Percentiles rank a stretch among this genome's conserved stretches.
Conservation (phyloP, 2,888 invertebrate genomes). For the Eristalis intricaria region DNA sequence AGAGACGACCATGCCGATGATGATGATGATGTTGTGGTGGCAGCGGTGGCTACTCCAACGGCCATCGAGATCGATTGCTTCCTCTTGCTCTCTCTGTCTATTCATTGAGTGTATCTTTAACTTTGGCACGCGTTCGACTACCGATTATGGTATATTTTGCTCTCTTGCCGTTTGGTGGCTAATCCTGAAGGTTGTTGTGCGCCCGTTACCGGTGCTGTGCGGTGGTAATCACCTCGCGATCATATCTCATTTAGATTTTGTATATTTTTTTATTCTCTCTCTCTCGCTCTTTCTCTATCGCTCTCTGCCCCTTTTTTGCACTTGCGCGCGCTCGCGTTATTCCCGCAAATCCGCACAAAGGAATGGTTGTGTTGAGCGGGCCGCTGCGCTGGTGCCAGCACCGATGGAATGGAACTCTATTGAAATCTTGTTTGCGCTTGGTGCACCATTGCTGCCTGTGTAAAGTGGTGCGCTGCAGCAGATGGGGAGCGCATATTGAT, state of each 20-base stretch:
- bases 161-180: constrained; percentile 23
- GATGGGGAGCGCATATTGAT: constrained; percentile 44
- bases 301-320: neutral
- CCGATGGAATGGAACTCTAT: constrained; percentile 6
- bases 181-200: constrained; percentile 54
- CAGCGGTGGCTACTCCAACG: neutral
- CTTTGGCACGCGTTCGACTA: constrained; percentile 61
- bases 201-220: constrained; percentile 12
- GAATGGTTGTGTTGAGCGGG: neutral
- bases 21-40: constrained; percentile 5
- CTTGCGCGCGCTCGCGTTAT: neutral
- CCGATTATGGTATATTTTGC: constrained; percentile 56
- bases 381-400: neutral
- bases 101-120: neutral
- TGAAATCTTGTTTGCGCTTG: constrained; percentile 36
- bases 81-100: constrained; percentile 13
- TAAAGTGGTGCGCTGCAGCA: constrained; percentile 3
- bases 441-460: neutral
- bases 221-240: constrained; percentile 65
- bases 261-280: neutral
- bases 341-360: neutral
- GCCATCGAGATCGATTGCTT: constrained; percentile 50
- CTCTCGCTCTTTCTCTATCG: no score
- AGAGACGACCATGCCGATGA: constrained; percentile 10
- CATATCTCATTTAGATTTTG: constrained; percentile 54